Base-by-base conservation (phyloP, 2,113 vertebrate genomes). In the Beaufortia kweichowensis region DNA sequence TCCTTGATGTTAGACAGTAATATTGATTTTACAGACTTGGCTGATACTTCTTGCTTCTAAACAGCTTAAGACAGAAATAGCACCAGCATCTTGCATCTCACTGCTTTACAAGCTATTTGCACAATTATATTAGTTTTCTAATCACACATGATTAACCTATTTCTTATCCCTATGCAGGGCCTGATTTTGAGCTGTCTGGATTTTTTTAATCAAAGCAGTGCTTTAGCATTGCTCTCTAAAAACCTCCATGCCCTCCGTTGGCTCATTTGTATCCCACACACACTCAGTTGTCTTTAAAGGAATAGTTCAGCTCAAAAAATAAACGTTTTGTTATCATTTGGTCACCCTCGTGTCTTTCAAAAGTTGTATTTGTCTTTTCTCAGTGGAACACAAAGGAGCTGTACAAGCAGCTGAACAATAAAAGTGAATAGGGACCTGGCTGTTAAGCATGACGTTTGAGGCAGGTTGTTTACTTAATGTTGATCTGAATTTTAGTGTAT, bases 191-290 rank as follows among this genome's bases (percentile, higher is more conserved):
- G 39, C 29, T 50, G 8, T 29, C 14, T 56, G 24, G 33, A 62
- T 46, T 48, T 35, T 9, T 1, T 35, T 31, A 62, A 43, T 35
- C 43, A 53, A 8, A 19, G 33, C 31, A 46, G 6, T 55, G 29
- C 12, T 66, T 35, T 53, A 28, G 11, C 31, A 21, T n/a, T n/a
- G n/a, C n/a, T n/a, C n/a, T n/a, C n/a, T n/a, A n/a, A n/a, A n/a
- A n/a, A n/a, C n/a, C n/a, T n/a, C 24, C n/a, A 15, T 28, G 8
- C 21, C 10, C 23, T 43, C 23, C 12, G 19, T 70, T 56, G 21
- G n/a, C 7, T 56, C 4, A 21, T 35, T 43, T 56, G 28, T 48
- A 63, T 79, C 73, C 66, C 81, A 80, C 74, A 83, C 72, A 79
- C 63, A 83, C 74, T 43, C 53, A 57, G 35, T 79, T 43, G 43